phyloP scores from a whole-genome alignment of 2,113 vertebrate species.

The Rana temporaria region DNA sequence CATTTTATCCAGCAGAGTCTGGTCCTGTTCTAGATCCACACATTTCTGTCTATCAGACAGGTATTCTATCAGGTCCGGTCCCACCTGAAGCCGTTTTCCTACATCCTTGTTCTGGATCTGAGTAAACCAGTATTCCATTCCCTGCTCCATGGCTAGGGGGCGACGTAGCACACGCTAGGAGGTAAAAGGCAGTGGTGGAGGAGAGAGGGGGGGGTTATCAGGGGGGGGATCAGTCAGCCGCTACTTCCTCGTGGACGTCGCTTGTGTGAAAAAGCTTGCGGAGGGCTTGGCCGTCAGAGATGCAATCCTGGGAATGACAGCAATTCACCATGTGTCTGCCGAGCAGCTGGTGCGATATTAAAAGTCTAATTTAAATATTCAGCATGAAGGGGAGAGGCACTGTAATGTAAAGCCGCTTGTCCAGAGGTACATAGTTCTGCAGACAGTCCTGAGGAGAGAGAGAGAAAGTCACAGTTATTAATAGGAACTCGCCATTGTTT shows the following conservation, averaged over 20 bases:
- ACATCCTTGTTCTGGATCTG: conserved; percentile 97
- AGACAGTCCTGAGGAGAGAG: conserved; percentile 74
- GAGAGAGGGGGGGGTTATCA: conserved; percentile 70
- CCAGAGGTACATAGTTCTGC: conserved; percentile 83
- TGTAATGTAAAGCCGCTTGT: conserved; percentile 68
- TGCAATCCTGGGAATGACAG: conserved; percentile 90
- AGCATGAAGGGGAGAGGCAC: conserved; percentile 73
- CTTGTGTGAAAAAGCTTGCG: conserved; percentile 77
- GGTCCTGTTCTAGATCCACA: conserved; percentile 93
- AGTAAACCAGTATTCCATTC: conserved; percentile 90
- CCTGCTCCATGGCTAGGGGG: conserved; percentile 83
- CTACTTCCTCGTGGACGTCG: conserved; percentile 68
- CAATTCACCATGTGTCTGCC: conserved; percentile 98
- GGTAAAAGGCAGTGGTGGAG: conserved; percentile 67
- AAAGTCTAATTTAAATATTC: conserved; percentile 86
- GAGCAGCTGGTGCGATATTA: conserved; percentile 91
- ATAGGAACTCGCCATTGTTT: conserved; percentile 1
- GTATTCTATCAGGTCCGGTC: conserved; percentile 94
- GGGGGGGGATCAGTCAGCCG: conserved; percentile 65
- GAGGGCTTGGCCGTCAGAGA: conserved; percentile 81
- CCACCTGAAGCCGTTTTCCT: conserved; percentile 92
- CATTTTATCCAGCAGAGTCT: conserved; percentile 95
- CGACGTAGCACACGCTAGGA: conserved; percentile 67
- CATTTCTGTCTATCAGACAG: conserved; percentile 92
- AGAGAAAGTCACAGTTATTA: conserved; percentile 41